Percentiles rank a stretch among this genome's conserved stretches.
These are phyloP conservation scores for Hypomecis atomaria DNA, from an alignment of 2,888 invertebrate species.

Conservation along the genomic window DNA sequence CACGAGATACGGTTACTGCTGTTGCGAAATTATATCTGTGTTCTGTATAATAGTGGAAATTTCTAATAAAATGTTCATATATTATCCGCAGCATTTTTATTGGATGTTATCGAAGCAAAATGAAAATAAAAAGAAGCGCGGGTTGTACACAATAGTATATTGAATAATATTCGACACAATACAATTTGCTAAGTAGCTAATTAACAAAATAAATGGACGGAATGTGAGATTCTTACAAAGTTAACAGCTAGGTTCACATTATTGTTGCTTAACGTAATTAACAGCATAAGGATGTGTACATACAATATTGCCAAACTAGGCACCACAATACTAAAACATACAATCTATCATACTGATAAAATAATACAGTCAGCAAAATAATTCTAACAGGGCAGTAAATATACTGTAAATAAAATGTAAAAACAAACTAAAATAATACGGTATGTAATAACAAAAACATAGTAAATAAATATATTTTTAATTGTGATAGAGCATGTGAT, in stretches of 20 bases:
- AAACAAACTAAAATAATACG: slow-evolving; percentile 20
- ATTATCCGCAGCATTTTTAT: slow-evolving; percentile 53
- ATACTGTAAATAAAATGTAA: slow-evolving; percentile 13
- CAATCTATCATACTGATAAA: slow-evolving; percentile 21
- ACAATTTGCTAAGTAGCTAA: slow-evolving; percentile 74
- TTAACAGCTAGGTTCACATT: slow-evolving; percentile 57
- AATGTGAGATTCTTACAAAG: slow-evolving; percentile 78
- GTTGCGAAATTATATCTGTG: background rate
- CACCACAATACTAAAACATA: slow-evolving; percentile 29
- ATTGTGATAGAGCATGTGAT: slow-evolving; percentile 31
- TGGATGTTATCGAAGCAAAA: slow-evolving; percentile 45
- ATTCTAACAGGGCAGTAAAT: slow-evolving; percentile 4
- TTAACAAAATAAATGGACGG: slow-evolving; percentile 82
- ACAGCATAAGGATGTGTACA: slow-evolving; percentile 37
- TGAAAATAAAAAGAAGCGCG: slow-evolving; percentile 67
- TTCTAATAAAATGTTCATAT: slow-evolving; percentile 49
- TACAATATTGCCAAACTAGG: slow-evolving; percentile 31
- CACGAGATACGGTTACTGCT: too few relatives aligned
- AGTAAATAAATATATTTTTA: slow-evolving; percentile 7
- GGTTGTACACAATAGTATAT: slow-evolving; percentile 74
- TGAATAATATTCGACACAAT: slow-evolving; percentile 73
- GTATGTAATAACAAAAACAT: background rate
- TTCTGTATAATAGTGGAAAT: slow-evolving; percentile 7
- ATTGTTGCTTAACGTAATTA: slow-evolving; percentile 43
- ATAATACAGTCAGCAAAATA: slow-evolving; percentile 12